Percentiles rank a stretch among this genome's conserved stretches.
Conservation (phyloP, 2,113 vertebrate genomes). For the Hippocampus abdominalis region DNA sequence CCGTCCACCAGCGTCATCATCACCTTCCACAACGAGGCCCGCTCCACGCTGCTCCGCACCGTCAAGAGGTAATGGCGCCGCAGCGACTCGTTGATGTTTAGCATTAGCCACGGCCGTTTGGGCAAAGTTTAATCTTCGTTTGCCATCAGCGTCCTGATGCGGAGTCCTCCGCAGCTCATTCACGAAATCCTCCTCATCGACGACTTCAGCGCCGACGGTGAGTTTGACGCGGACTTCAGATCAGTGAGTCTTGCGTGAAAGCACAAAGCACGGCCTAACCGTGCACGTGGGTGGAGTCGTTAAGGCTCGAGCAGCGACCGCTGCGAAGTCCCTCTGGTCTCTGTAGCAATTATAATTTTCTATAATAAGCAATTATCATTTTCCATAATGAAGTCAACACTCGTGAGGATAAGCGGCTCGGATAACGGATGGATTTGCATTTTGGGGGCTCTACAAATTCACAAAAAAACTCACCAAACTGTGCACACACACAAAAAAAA, state of each 20-base stretch:
- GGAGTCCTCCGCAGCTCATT: slow-evolving; percentile 85
- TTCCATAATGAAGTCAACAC: too few species aligned
- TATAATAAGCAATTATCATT: too few species aligned
- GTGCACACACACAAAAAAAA: too few species aligned
- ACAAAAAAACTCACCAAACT: too few species aligned
- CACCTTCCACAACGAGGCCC: slow-evolving; percentile 97
- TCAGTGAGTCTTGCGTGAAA: neutral
- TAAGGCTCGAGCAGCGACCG: too few species aligned
- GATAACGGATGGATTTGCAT: too few species aligned
- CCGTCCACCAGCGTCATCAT: slow-evolving; percentile 90
- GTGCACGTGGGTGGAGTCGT: too few species aligned
- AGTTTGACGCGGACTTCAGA: slow-evolving; percentile 61
- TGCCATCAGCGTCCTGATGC: slow-evolving; percentile 81
- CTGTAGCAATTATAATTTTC: too few species aligned
- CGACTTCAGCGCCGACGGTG: slow-evolving; percentile 95
- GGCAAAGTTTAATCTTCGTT: neutral
- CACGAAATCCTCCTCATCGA: slow-evolving; percentile 97
- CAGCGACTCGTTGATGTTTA: neutral
- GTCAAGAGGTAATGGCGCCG: slow-evolving; percentile 81
- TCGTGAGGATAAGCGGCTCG: too few species aligned
- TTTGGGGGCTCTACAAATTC: too few species aligned
- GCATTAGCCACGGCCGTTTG: neutral
- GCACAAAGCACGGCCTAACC: too few species aligned
- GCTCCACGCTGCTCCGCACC: slow-evolving; percentile 91
- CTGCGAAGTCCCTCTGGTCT: too few species aligned